These are phyloP conservation scores for Melanotaenia parkinsoni DNA, from an alignment of 2,797 vertebrate genomes.

Conservation along the genomic window DNA sequence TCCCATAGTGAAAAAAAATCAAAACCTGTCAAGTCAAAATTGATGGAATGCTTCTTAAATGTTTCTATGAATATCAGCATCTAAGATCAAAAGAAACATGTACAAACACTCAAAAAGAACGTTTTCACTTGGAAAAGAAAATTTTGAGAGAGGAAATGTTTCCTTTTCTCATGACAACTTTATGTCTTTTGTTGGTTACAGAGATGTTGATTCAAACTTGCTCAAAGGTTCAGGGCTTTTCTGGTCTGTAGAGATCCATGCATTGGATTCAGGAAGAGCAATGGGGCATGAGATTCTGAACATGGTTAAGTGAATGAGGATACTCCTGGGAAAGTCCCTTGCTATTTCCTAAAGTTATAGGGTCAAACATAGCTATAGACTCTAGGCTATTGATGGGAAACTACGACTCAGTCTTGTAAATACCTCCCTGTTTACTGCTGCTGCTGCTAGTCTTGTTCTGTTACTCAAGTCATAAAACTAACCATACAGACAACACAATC, in stretches of 20 bases:
- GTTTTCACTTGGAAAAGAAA: constrained; percentile 11
- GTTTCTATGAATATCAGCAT: constrained; percentile 42
- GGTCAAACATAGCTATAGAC: neutral
- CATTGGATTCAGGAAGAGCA: constrained; percentile 22
- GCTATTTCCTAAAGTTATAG: constrained; percentile 36
- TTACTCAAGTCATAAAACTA: neutral
- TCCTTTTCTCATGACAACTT: constrained; percentile 7
- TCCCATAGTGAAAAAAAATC: constrained; percentile 24
- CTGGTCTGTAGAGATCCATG: constrained; percentile 25
- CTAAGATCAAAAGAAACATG: constrained; percentile 50
- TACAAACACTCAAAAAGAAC: constrained; percentile 21
- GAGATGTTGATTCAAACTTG: constrained; percentile 38
- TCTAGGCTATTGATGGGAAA: neutral
- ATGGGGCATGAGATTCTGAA: constrained; percentile 32
- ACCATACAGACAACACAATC: neutral
- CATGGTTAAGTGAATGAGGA: constrained; percentile 42
- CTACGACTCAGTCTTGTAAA: constrained; percentile 37
- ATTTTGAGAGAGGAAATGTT: constrained; percentile 26
- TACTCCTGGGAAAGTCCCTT: constrained; percentile 35
- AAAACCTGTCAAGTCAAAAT: constrained; percentile 48
- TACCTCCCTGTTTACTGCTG: constrained; percentile 26
- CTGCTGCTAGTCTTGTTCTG: constrained; percentile 13
- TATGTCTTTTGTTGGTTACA: constrained; percentile 30
- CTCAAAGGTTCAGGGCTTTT: constrained; percentile 37
- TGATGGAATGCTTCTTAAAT: constrained; percentile 49